A percentile compares a stretch with the other conserved stretches of the same genome.
Conservation (phyloP, 2,888 invertebrate genomes). For the Macrosiphum euphorbiae region DNA sequence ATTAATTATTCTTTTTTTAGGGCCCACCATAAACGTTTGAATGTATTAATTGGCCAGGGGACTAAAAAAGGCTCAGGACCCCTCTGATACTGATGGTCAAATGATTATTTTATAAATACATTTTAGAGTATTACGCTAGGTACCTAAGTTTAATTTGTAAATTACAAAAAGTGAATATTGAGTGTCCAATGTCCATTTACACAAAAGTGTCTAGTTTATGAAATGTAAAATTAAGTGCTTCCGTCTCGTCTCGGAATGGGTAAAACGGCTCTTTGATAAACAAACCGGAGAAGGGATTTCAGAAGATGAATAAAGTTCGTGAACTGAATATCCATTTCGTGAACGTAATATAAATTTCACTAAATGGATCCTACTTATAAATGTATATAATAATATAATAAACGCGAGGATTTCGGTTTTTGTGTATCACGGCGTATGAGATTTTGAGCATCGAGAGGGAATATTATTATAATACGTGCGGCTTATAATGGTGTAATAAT, state of each 20-base stretch:
- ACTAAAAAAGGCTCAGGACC: neutral
- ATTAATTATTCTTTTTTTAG: too few species aligned
- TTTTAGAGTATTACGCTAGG: neutral
- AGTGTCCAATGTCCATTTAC: neutral
- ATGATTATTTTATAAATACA: neutral
- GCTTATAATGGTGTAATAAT: neutral
- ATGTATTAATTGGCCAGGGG: too few species aligned
- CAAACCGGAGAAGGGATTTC: conserved; percentile 8
- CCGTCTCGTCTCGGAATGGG: neutral
- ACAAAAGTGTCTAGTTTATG: neutral
- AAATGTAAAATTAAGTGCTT: conserved; percentile 39
- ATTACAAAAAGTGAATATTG: neutral
- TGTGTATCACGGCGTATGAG: neutral
- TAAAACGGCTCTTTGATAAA: neutral
- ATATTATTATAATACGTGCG: neutral
- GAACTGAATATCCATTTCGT: conserved; percentile 37
- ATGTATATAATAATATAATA: neutral
- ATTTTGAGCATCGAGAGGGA: neutral
- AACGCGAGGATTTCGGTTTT: neutral
- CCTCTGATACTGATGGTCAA: neutral
- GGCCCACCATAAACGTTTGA: too few species aligned
- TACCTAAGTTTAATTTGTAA: neutral
- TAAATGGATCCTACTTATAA: conserved; percentile 33
- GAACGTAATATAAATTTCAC: conserved; percentile 32
- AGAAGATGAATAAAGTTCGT: neutral